These are phyloP conservation scores for Melospiza georgiana DNA, from an alignment of 2,113 vertebrate genomes.

Conservation along the genomic window DNA sequence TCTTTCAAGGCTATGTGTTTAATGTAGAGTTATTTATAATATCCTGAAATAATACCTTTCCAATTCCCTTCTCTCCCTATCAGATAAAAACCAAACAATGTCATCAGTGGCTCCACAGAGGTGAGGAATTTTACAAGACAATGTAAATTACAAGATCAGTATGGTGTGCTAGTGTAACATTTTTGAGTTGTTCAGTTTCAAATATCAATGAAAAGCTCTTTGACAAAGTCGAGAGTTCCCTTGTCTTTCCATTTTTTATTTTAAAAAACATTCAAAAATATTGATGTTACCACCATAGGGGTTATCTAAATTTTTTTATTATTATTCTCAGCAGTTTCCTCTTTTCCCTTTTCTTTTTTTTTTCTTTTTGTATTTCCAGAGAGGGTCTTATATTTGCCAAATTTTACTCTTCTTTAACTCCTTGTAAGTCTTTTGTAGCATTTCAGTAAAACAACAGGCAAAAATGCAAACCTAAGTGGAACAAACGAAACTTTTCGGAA, in stretches of 20 bases:
- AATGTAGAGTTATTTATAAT: slow-evolving; percentile 12
- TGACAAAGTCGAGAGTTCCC: slow-evolving; percentile 19
- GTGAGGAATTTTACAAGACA: slow-evolving; percentile 38
- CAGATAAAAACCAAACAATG: slow-evolving; percentile 27
- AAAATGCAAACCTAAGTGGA: slow-evolving; percentile 73
- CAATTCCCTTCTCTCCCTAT: background rate
- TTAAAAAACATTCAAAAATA: slow-evolving; percentile 44
- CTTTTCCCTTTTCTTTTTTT: background rate
- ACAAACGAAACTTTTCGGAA: slow-evolving; percentile 68
- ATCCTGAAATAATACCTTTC: background rate
- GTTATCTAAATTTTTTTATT: slow-evolving; percentile 16
- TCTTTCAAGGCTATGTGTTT: background rate
- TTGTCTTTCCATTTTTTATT: slow-evolving; percentile 34
- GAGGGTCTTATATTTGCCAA: slow-evolving; percentile 29
- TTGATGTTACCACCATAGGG: slow-evolving; percentile 41
- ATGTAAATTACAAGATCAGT: slow-evolving; percentile 42
- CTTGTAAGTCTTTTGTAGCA: slow-evolving; percentile 12
- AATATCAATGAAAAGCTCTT: slow-evolving; percentile 4
- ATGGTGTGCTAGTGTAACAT: background rate
- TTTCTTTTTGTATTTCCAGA: background rate
- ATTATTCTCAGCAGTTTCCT: slow-evolving; percentile 11
- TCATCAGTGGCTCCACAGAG: background rate
- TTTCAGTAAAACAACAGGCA: slow-evolving; percentile 41
- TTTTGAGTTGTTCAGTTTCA: slow-evolving; percentile 29
- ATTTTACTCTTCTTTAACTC: slow-evolving; percentile 47